A percentile compares a stretch with the other conserved stretches of the same genome.
phyloP scores from a whole-genome alignment of 2,113 vertebrate genomes.

The Ascaphus truei region DNA sequence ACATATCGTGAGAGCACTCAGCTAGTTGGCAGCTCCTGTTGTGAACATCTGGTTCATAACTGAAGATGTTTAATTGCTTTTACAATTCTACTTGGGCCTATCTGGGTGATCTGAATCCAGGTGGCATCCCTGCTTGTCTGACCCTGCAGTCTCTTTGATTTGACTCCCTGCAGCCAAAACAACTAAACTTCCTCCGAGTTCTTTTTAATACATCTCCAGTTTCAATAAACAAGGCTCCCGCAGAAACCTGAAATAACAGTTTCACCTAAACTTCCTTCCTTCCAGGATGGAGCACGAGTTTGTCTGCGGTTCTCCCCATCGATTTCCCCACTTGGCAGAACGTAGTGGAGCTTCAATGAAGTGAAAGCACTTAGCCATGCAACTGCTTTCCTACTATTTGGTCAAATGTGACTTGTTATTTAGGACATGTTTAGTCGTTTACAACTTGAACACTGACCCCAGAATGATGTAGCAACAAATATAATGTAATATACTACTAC shows the following conservation, averaged over 20 bases:
- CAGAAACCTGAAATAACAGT: constrained; percentile 22
- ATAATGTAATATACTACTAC: too few relatives aligned
- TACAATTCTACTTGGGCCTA: background rate
- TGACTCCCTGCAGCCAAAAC: background rate
- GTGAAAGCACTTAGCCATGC: constrained; percentile 11
- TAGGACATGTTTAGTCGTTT: too few relatives aligned
- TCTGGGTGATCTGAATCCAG: constrained; percentile 12
- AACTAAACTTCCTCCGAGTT: background rate
- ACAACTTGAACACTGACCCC: too few relatives aligned
- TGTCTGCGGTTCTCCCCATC: background rate
- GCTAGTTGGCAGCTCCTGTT: background rate
- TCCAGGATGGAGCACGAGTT: background rate
- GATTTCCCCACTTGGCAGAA: background rate
- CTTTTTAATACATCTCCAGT: constrained; percentile 7
- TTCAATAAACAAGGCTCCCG: constrained; percentile 19
- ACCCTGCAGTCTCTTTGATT: background rate
- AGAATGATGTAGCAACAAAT: too few relatives aligned
- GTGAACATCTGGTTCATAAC: constrained; percentile 11
- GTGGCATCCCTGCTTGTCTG: background rate
- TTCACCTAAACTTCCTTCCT: constrained; percentile 29
- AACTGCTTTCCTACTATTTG: background rate
- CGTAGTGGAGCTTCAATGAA: constrained; percentile 3
- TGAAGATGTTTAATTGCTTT: background rate
- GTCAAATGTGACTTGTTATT: too few relatives aligned
- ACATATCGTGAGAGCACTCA: background rate